Conservation (phyloP, 1,140 invertebrate species). For the Pogonus chalceus region DNA sequence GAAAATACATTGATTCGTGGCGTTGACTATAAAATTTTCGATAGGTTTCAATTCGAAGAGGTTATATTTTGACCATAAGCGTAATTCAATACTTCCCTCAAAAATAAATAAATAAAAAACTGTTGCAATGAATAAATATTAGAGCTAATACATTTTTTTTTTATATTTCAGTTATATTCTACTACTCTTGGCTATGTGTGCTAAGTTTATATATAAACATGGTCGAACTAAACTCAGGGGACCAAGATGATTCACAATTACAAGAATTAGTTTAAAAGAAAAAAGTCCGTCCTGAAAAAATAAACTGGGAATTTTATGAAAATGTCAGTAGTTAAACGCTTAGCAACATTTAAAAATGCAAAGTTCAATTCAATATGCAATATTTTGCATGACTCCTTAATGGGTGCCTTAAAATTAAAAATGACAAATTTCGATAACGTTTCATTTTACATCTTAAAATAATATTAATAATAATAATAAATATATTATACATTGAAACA, state of each 20-base stretch:
- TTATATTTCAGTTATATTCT: slow-evolving; percentile 2
- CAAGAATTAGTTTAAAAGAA: background rate
- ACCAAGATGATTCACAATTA: background rate
- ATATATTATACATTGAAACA: too few relatives aligned
- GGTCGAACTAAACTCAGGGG: background rate
- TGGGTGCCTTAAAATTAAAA: slow-evolving; percentile 3
- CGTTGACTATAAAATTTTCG: too few relatives aligned
- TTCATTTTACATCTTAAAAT: background rate
- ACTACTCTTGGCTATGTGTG: background rate
- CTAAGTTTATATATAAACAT: background rate
- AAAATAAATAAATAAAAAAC: background rate
- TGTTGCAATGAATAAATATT: too few relatives aligned
- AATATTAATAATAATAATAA: too few relatives aligned
- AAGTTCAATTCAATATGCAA: slow-evolving; percentile 2
- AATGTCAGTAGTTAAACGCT: too few relatives aligned
- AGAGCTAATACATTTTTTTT: too few relatives aligned
- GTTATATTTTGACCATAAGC: too few relatives aligned
- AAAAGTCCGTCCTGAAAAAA: too few relatives aligned
- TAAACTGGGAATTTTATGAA: too few relatives aligned
- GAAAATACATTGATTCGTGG: too few relatives aligned
- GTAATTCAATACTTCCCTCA: background rate
- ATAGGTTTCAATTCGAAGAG: too few relatives aligned
- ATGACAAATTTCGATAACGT: background rate
- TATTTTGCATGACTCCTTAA: background rate
- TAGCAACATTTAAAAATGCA: background rate